phyloP scores from a whole-genome alignment of 2,113 vertebrate genomes.

The Panthera tigris region DNA sequence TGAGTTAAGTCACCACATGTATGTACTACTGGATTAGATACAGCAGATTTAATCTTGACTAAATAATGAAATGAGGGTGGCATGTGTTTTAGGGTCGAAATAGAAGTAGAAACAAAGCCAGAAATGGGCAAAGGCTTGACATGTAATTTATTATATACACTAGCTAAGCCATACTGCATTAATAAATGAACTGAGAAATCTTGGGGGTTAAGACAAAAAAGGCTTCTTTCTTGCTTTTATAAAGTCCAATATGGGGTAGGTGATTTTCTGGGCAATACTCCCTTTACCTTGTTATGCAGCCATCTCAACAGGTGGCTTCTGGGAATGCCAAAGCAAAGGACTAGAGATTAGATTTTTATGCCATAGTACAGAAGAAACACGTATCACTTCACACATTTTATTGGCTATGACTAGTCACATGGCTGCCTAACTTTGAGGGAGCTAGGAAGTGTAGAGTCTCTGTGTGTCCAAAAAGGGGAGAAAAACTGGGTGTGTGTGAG shows the following conservation, averaged over 20 bases:
- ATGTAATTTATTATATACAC: neutral
- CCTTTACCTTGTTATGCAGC: neutral
- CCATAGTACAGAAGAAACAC: neutral
- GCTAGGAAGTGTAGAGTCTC: neutral
- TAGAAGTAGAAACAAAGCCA: conserved; percentile 44
- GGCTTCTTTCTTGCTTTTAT: neutral
- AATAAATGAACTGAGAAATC: neutral
- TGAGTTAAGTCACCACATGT: neutral
- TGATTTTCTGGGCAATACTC: neutral
- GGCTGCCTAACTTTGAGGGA: neutral
- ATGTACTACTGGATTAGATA: neutral
- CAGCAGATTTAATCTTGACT: neutral
- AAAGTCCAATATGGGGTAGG: neutral
- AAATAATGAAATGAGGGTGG: conserved; percentile 29
- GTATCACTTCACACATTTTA: neutral
- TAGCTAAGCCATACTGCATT: neutral
- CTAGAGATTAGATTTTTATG: neutral
- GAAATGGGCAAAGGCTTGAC: neutral
- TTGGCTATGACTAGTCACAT: neutral
- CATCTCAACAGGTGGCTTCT: conserved; percentile 1
- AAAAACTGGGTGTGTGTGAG: neutral
- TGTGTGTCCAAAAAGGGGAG: neutral
- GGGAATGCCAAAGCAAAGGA: neutral
- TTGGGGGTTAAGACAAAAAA: neutral
- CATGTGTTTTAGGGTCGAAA: conserved; percentile 23